Base-by-base conservation (phyloP, 2,797 vertebrate genomes). In the Pangasius macronema region DNA sequence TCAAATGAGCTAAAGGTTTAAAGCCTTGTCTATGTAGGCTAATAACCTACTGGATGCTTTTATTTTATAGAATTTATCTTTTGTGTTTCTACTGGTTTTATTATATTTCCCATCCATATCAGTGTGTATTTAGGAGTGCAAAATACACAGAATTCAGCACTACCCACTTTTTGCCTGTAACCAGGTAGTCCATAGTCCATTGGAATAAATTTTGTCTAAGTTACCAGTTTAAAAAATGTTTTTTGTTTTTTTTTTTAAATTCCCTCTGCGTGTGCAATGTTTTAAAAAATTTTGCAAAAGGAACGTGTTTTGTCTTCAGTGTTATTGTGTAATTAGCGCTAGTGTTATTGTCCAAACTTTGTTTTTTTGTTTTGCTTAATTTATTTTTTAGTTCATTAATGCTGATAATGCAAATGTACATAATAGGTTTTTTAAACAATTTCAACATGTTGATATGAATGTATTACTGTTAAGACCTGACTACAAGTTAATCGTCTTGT, bases 331-430 rank as follows among this genome's bases (percentile, higher is more conserved):
- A 13, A 59, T 8, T 33, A 53, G 14, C 24, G 5, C 46, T 36
- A 24, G 30, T 36, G 51, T 59, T 80, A 39, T 24, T 6, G 33
- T 61, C 39, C 36, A 59, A 3, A 24, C 7, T 36, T 33, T 5
- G n/a, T 53, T 30, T 51, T 7, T 24, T 24, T 5, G 20, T 27
- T 57, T 72, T 51, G 0, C 2, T 81, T 82, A 18, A 65, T 81
- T 88, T 85, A 81, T 81, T 65, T 68, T 63, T 4, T 33, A 2
- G 16, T 59, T 84, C 42, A 85, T 82, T 82, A 85, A 68, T 75
- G 30, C 22, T 20, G 8, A 73, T 30, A 1, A 18, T 63, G 73
- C 13, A 22, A 84, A 33, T 73, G 65, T 85, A 81, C n/a, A 49
- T 42, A 68, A 51, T 24, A 81, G 14, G 7, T 4, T 67, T 9